Conservation (phyloP, 1,140 invertebrate species). For the Anastrepha obliqua region DNA sequence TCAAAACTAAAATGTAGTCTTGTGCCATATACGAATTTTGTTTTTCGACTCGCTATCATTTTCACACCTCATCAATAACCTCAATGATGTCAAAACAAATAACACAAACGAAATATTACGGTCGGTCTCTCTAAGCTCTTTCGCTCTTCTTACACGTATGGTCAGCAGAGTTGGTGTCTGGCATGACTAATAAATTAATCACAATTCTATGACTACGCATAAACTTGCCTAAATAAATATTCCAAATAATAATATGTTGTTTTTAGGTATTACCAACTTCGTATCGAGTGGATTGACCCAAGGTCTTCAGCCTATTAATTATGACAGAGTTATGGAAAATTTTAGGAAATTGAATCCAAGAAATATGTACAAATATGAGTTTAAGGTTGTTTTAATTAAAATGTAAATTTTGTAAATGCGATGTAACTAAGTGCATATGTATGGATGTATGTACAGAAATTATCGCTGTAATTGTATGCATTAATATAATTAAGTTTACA, state of each 20-base stretch:
- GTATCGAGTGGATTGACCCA: neutral
- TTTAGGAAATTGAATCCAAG: neutral
- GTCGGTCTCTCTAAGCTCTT: neutral
- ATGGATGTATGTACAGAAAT: too few relatives aligned
- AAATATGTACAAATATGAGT: neutral
- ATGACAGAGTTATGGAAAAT: constrained; percentile 34
- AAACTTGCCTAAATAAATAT: neutral
- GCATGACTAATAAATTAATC: constrained; percentile 12
- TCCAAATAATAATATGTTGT: neutral
- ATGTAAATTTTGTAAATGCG: neutral
- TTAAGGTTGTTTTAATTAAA: neutral
- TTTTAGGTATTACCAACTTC: neutral
- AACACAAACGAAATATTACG: neutral
- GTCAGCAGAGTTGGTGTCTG: neutral
- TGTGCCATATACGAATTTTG: too few relatives aligned
- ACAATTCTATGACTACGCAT: neutral
- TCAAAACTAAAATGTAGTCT: neutral
- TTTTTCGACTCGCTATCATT: neutral
- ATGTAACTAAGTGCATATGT: too few relatives aligned
- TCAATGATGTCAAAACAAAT: neutral
- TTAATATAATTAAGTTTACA: neutral
- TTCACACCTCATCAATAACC: constrained; percentile 32
- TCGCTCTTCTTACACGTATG: neutral
- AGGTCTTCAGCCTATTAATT: constrained; percentile 14
- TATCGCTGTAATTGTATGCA: neutral